phyloP scores from a whole-genome alignment of 2,113 vertebrate genomes.

The Condylura cristata region DNA sequence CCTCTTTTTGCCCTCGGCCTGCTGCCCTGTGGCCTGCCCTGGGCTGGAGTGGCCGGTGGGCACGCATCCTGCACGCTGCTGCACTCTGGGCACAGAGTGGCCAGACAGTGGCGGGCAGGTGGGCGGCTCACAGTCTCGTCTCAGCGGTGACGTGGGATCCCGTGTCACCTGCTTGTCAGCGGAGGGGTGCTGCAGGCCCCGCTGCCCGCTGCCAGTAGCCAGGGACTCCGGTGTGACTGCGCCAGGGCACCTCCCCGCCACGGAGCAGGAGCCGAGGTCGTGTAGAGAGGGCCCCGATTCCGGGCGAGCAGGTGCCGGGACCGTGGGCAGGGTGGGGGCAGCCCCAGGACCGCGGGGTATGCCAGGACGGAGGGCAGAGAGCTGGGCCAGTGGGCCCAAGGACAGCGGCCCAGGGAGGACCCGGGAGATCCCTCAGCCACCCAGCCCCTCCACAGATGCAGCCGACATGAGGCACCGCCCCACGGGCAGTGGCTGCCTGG shows the following conservation, averaged over 20 bases:
- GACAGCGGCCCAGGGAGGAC: neutral
- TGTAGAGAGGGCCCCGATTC: accelerated
- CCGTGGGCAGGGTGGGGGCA: neutral
- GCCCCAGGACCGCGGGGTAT: neutral
- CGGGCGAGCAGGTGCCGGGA: neutral
- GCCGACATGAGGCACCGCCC: no score
- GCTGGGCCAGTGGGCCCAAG: neutral
- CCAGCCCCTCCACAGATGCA: no score
- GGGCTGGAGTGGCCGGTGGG: accelerated
- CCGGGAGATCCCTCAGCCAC: neutral
- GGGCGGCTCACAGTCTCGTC: no score
- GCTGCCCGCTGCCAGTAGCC: no score
- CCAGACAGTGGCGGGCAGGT: no score
- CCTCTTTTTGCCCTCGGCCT: no score
- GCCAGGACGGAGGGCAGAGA: no score
- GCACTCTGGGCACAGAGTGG: neutral
- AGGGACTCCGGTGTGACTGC: no score
- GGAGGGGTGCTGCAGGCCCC: neutral
- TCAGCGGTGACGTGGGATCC: neutral
- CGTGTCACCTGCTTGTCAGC: neutral
- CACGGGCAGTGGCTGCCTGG: no score
- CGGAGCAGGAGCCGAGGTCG: neutral
- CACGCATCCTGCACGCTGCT: neutral
- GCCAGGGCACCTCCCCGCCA: no score
- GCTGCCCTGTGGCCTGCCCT: neutral